A percentile compares a stretch with the other conserved stretches of the same genome.
phyloP scores from a whole-genome alignment of 2,888 invertebrate species.

The Latrodectus hesperus region DNA sequence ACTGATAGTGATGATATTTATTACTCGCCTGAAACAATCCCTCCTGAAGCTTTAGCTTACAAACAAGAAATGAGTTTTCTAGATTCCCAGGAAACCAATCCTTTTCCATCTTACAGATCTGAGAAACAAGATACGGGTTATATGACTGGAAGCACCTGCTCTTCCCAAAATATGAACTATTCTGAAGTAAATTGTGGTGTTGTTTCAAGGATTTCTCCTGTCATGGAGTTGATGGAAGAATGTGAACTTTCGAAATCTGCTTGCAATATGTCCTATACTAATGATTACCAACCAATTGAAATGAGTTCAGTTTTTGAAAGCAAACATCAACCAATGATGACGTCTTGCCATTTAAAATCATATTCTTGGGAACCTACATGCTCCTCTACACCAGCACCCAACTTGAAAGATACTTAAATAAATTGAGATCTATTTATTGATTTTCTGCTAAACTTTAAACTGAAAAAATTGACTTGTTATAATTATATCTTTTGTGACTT shows the following conservation, averaged over 20 bases:
- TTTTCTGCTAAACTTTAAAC: too few species aligned
- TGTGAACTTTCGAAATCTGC: slow-evolving; percentile 36
- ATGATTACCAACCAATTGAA: background rate
- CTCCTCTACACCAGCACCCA: slow-evolving; percentile 47
- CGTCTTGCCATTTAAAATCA: slow-evolving; percentile 7
- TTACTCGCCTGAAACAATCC: background rate
- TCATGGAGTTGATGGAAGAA: slow-evolving; percentile 57
- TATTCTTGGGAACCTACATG: slow-evolving; percentile 30
- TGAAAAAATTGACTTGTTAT: too few species aligned
- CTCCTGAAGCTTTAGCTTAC: background rate
- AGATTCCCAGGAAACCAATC: slow-evolving; percentile 43
- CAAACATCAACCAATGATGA: background rate
- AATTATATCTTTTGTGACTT: too few species aligned
- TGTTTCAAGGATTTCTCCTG: slow-evolving; percentile 50
- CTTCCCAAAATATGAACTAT: slow-evolving; percentile 21
- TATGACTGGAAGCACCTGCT: slow-evolving; percentile 50
- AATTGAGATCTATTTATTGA: too few species aligned
- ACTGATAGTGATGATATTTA: background rate
- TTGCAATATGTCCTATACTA: slow-evolving; percentile 42
- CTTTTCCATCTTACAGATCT: slow-evolving; percentile 38
- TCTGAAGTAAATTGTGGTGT: slow-evolving; percentile 7
- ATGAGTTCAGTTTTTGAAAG: background rate
- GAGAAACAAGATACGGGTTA: slow-evolving; percentile 61
- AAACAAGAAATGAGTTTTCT: slow-evolving; percentile 44
- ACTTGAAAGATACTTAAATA: background rate